Base-by-base conservation (phyloP, 2,888 invertebrate species). In the Drosophila nigricruria region DNA sequence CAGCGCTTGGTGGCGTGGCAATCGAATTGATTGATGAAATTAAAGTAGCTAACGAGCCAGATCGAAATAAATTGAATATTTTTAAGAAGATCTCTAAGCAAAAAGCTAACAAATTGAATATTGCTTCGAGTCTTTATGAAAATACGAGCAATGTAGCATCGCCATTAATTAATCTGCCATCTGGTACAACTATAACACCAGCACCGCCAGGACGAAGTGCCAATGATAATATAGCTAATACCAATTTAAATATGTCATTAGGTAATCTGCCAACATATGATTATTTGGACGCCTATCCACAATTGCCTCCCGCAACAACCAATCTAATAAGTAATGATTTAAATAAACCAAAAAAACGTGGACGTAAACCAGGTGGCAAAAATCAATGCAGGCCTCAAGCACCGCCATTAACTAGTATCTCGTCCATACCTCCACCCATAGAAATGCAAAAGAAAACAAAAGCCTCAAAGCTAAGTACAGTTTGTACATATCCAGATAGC, bases 51-150 rank as follows among this genome's bases (percentile, higher is more conserved):
- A 95, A 95, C 14, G 97, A 97, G 92, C 97, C 97, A 0, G 96
- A 97, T 91, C 96, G 96, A 92, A 96, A 96, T 92, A 97, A 97
- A 91, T 93, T 97, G 43, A 97, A 97, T 93, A 97, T 97, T 91
- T 96, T 97, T 90, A 97, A 97, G 91, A 97, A 97, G 93, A 96
- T 97, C 91, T 96, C 97, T 70, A 95, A 91, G 32, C 91, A 88
- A 42, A 91, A 91, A 63, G 64, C 70, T 0, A 34, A 60, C 6
- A 84, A 86, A 65, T 5, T 68, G 34, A 58, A 69, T 68, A 4
- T 77, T 5, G 16, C 70, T 23, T 49, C 77, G 14, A 67, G 59
- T 53, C 27, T 70, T 0, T 80, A 74, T 36, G 67, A 58, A 5
- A 72, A 40, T 50, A 5, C 54, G 5, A 25, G 43, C 8, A 36